These are phyloP conservation scores for Esox masquinongy DNA, from an alignment of 2,797 vertebrate species.

Conservation along the genomic window DNA sequence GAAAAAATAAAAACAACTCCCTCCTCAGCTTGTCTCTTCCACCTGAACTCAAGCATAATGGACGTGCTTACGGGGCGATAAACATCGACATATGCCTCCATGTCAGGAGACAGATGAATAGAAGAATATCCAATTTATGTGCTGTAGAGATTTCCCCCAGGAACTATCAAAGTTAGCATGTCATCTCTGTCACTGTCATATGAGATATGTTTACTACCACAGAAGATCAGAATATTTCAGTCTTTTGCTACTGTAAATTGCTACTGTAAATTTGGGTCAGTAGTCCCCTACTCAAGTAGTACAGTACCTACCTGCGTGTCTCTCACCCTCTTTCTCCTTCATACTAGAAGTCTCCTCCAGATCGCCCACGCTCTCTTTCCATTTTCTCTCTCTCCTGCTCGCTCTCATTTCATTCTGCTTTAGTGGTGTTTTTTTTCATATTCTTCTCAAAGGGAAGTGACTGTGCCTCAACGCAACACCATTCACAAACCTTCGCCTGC, in stretches of 20 bases:
- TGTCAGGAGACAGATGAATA: constrained; percentile 61
- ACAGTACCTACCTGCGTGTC: neutral
- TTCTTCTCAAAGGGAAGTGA: constrained; percentile 41
- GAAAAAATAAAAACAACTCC: no score
- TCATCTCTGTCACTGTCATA: constrained; percentile 50
- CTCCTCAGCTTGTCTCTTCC: no score
- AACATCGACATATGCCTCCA: constrained; percentile 58
- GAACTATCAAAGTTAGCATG: constrained; percentile 51
- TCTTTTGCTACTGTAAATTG: neutral
- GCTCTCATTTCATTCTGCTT: neutral
- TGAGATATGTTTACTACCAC: constrained; percentile 51
- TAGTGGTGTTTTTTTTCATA: constrained; percentile 11
- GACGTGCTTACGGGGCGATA: constrained; percentile 54
- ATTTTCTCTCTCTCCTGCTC: neutral
- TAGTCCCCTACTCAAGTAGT: no score
- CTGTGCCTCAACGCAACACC: constrained; percentile 25
- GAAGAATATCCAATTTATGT: constrained; percentile 58
- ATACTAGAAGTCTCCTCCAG: neutral
- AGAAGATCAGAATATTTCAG: neutral
- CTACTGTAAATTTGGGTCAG: neutral
- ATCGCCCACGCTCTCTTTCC: neutral
- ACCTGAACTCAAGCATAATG: constrained; percentile 3
- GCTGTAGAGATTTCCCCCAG: constrained; percentile 60
- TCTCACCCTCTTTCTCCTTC: neutral
- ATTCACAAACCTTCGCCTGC: neutral